A percentile compares a stretch with the other conserved stretches of the same genome.
Evolutionary conservation across 2,797 vertebrate species (phyloP).

Genomic region (Scyliorhinus canicula): DNA sequence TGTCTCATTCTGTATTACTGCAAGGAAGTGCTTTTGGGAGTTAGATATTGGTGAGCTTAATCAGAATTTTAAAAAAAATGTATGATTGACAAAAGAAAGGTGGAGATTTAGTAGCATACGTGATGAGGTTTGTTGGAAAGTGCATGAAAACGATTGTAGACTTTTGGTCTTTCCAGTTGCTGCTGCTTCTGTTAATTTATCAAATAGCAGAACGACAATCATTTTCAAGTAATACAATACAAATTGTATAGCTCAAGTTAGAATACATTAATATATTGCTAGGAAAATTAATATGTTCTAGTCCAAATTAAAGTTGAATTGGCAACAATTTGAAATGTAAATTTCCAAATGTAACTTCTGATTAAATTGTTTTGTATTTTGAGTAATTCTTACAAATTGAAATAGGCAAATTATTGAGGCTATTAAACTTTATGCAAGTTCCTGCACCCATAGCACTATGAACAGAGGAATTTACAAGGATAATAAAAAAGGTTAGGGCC

Average conservation of each 20-base stretch:
- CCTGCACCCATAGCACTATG: neutral
- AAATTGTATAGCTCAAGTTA: neutral
- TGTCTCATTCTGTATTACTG: neutral
- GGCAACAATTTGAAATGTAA: neutral
- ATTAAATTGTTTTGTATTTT: neutral
- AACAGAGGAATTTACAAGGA: neutral
- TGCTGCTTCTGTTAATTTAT: neutral
- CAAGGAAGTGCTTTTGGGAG: neutral
- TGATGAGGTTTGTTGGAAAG: neutral
- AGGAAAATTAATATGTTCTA: neutral
- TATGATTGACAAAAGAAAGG: neutral
- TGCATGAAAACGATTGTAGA: neutral
- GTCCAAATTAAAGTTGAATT: neutral
- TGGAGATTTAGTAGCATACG: neutral
- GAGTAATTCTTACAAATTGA: neutral
- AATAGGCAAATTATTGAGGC: neutral
- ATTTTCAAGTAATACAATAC: neutral
- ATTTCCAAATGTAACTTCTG: neutral
- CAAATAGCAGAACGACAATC: neutral
- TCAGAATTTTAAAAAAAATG: neutral
- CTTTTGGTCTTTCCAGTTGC: neutral
- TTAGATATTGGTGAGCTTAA: neutral
- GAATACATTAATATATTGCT: neutral
- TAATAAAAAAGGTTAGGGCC: neutral
- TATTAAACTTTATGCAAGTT: neutral